A percentile compares a stretch with the other conserved stretches of the same genome.
phyloP scores from a whole-genome alignment of 2,113 vertebrate genomes.

The Trichechus manatus region DNA sequence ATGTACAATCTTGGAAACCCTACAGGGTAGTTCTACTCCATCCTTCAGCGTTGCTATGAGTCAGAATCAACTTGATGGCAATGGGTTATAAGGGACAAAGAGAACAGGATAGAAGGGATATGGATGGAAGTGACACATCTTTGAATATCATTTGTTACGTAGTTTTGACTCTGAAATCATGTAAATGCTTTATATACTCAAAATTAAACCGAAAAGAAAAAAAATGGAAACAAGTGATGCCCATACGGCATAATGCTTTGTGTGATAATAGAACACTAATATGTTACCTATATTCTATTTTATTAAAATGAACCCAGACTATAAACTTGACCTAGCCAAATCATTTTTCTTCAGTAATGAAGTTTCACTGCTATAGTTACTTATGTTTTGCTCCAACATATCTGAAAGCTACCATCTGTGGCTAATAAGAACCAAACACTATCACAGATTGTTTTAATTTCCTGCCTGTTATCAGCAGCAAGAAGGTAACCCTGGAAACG shows the following conservation, averaged over 20 bases:
- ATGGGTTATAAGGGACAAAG: background rate
- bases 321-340: constrained; percentile 43
- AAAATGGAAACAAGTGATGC: background rate
- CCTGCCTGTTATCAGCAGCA: constrained; percentile 88
- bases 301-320: constrained; percentile 54
- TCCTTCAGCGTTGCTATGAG: background rate
- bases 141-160: background rate
- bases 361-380: constrained; percentile 67
- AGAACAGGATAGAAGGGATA: background rate
- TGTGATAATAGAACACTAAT: background rate
- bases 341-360: constrained; percentile 73
- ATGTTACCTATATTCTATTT: constrained; percentile 16
- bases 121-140: background rate
- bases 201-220: constrained; percentile 7
- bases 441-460: constrained; percentile 89
- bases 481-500: constrained; percentile 91
- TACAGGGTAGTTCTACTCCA: background rate
- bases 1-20: background rate
- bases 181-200: constrained; percentile 53
- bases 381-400: constrained; percentile 80
- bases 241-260: background rate
- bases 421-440: constrained; percentile 80
- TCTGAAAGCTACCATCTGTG: constrained; percentile 86
- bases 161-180: constrained; percentile 43
- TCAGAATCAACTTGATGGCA: background rate